phyloP scores from a whole-genome alignment of 2,888 invertebrate genomes.

The Cybosia mesomella region DNA sequence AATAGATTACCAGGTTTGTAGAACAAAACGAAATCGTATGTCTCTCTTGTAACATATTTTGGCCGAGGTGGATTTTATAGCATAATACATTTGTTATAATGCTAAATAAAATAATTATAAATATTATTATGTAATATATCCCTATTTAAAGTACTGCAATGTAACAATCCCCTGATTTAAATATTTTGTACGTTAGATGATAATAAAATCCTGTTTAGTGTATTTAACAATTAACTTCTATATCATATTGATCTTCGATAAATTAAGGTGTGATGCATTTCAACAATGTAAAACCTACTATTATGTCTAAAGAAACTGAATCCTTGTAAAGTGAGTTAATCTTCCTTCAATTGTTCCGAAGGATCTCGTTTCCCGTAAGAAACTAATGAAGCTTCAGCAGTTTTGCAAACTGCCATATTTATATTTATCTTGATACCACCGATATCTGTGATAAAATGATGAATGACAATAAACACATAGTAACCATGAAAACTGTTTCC shows the following conservation, averaged over 20 bases:
- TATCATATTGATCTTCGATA: conserved; percentile 41
- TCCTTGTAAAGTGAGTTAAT: conserved; percentile 48
- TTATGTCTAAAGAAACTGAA: conserved; percentile 42
- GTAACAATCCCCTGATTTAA: conserved; percentile 40
- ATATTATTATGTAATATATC: conserved; percentile 33
- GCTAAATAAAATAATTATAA: conserved; percentile 40
- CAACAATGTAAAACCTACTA: conserved; percentile 45
- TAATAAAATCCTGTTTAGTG: conserved; percentile 46
- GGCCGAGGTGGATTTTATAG: conserved; percentile 43
- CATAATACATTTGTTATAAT: conserved; percentile 43
- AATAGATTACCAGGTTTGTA: conserved; percentile 37
- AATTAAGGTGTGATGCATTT: conserved; percentile 44
- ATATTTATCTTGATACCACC: conserved; percentile 58
- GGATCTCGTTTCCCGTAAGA: conserved; percentile 55
- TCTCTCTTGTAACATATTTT: conserved; percentile 42
- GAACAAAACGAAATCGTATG: conserved; percentile 30
- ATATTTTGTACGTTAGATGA: conserved; percentile 47
- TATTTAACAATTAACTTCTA: conserved; percentile 37
- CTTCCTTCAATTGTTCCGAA: conserved; percentile 61
- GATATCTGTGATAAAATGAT: conserved; percentile 73
- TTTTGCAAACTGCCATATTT: conserved; percentile 67
- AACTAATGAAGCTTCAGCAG: conserved; percentile 63
- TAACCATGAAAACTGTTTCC: conserved; percentile 81
- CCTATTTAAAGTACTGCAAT: conserved; percentile 26
- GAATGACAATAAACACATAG: conserved; percentile 78